A percentile compares a stretch with the other conserved stretches of the same genome.
Evolutionary conservation across 37 sponge, comb jelly and placozoan species (phyloP).

Genomic region (Oscarella lobularis): DNA sequence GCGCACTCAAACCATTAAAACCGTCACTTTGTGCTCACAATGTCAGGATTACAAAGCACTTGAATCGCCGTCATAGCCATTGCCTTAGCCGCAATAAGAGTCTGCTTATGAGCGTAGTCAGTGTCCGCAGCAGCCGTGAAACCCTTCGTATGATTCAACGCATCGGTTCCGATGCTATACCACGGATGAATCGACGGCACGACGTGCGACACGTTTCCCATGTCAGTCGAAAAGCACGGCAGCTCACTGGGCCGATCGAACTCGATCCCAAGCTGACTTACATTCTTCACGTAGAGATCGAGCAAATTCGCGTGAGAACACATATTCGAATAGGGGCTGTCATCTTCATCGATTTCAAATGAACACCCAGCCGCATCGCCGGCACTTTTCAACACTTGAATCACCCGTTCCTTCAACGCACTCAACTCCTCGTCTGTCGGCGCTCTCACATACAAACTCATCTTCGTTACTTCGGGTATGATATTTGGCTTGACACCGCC

Average conservation of each 20-base stretch:
- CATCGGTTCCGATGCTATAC: constrained; percentile 36
- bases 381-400: neutral
- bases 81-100: constrained; percentile 44
- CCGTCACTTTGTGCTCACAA: no score
- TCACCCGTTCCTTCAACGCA: neutral
- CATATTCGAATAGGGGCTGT: no score
- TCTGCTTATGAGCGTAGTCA: constrained; percentile 25
- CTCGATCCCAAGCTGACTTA: neutral
- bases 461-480: neutral
- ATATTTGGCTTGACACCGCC: constrained; percentile 14
- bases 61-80: constrained; percentile 58
- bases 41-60: constrained; percentile 33
- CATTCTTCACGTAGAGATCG: constrained; percentile 16
- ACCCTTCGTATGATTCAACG: constrained; percentile 45
- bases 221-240: constrained; percentile 64
- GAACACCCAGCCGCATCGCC: constrained; percentile 61
- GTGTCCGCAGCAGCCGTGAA: constrained; percentile 53
- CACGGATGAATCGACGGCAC: constrained; percentile 77
- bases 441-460: constrained; percentile 11
- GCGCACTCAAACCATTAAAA: no score
- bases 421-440: constrained; percentile 4
- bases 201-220: constrained; percentile 67
- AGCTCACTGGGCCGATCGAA: neutral
- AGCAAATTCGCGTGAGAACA: no score
- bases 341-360: constrained; percentile 16